These are phyloP conservation scores for Hylaeus anthracinus DNA, from an alignment of 1,140 invertebrate species.

Conservation along the genomic window DNA sequence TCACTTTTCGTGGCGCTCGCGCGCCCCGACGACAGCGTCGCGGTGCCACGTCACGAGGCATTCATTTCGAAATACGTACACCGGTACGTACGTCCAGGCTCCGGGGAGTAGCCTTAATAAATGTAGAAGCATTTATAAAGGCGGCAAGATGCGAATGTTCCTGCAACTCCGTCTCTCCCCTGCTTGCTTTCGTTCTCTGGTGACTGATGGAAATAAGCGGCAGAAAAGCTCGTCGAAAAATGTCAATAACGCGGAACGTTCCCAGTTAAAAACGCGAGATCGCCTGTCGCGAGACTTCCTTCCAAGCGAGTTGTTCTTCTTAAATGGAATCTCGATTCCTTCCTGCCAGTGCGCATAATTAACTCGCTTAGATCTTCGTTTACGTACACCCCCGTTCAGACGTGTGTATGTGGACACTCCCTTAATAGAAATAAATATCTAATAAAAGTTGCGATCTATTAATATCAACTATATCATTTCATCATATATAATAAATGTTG, in stretches of 20 bases:
- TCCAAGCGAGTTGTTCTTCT: neutral
- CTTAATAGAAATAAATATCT: too few species aligned
- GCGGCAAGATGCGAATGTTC: slow-evolving; percentile 68
- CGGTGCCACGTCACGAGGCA: slow-evolving; percentile 77
- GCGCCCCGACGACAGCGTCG: slow-evolving; percentile 78
- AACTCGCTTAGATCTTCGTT: too few species aligned
- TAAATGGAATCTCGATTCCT: neutral
- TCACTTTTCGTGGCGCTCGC: slow-evolving; percentile 78
- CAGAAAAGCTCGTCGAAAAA: slow-evolving; percentile 35
- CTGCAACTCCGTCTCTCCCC: neutral
- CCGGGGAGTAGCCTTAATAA: slow-evolving; percentile 78
- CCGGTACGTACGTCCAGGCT: slow-evolving; percentile 56
- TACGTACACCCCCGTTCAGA: too few species aligned
- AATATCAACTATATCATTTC: too few species aligned
- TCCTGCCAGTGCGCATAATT: neutral
- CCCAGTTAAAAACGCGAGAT: slow-evolving; percentile 5
- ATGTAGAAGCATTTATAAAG: slow-evolving; percentile 79
- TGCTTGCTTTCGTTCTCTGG: neutral
- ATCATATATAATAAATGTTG: too few species aligned
- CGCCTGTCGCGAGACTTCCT: neutral
- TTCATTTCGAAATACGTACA: slow-evolving; percentile 77
- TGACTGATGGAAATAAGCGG: slow-evolving; percentile 48
- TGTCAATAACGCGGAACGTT: slow-evolving; percentile 54
- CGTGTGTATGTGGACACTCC: too few species aligned
- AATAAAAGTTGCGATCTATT: too few species aligned